Base-by-base conservation (phyloP, 92 coral and sea anemone genomes). In the Micromussa lordhowensis region DNA sequence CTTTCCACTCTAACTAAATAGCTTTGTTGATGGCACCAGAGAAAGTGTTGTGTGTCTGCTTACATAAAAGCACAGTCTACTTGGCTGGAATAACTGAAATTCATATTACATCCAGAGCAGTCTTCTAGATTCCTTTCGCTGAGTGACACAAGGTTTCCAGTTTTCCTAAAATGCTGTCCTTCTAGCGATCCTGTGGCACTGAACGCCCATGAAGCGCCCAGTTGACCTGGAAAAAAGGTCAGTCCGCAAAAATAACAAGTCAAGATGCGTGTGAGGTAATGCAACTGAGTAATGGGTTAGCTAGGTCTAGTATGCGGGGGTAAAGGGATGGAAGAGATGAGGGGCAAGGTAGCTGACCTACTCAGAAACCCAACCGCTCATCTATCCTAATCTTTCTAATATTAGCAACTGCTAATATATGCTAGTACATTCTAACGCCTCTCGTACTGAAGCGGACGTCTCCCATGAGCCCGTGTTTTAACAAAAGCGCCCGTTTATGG, bases 181-280 rank as follows among this genome's bases (percentile, higher is more conserved):
- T 96, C 99, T 36, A 96, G 90, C 31, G 99, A 93, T 19, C 99
- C 99, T 35, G 99, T 96, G 74, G 97, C 95, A 66, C 99, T 93
- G 94, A 89, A 95, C 38, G 98, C 89, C 99, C 99, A 95, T 78
- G 95, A 93, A 0, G 93, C 73, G 15, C 98, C 99, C 85, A 95
- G 87, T 26, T 57, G 87, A 54, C 95, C 99, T 95, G 73, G 58
- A 66, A 36, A 1, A 58, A 34, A 16, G 68, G 68, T 35, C 24
- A 19, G 55, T 35, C 24, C 34, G 18, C 6, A 58, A 58, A 40
- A 22, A 53, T 36, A n/a, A 53, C 69, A 17, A 86, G 68, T 17
- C 34, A 61, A 49, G 18, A 51, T 31, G 40, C 2, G n/a, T 6
- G 28, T 66, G 7, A 3, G 40, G 40, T 34, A 68, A 31, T 34